Evolutionary conservation across 2,797 vertebrate species (phyloP), one percentile per base, ranked within the genome.

Genomic region (Protosalanx chinensis): DNA sequence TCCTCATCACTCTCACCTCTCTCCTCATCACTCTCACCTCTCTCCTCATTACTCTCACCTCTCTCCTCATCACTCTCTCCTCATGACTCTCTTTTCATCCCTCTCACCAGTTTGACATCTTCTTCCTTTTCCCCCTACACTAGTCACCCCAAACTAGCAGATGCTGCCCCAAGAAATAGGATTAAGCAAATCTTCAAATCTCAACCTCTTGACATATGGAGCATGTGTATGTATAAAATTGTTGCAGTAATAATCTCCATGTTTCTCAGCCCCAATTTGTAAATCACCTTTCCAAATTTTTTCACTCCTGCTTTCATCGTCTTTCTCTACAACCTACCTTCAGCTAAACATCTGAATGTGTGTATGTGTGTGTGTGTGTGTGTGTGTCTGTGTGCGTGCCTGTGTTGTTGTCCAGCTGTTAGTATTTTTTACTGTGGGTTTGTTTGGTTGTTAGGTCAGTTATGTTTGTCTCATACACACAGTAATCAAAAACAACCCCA

Each of bases 331-430:
- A 7, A 59, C 20, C 57, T 59, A 6, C 23, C 57, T 27, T 23
- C 18, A 10, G 57, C 27, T 49, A 35, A 18, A 62, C 46, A 32
- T 27, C 41, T 59, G 33, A 57, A 5, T 65, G 62, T 27, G 51
- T 35, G 35, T 10, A 13, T 46, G 35, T 61, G 58, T 46, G 71
- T 41, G 53, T 73, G 77, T 27, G 16, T 6, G 62, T 30, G n/a
- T 8, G 3, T 32, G 58, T 76, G 29, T 60, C 58, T 32, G 30
- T 20, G 18, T 6, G 15, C 73, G 75, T 75, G 67, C 59, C 13
- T 84, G 74, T 68, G 70, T 63, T 73, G 32, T 32, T 64, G 27
- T 78, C 77, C 85, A 87, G 85, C 82, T 87, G 87, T 86, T 87
- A 85, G 75, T 84, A 79, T 86, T 86, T 86, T 84, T 81, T 72